Conservation (phyloP, 1,140 invertebrate genomes). For the Orussus abietinus region DNA sequence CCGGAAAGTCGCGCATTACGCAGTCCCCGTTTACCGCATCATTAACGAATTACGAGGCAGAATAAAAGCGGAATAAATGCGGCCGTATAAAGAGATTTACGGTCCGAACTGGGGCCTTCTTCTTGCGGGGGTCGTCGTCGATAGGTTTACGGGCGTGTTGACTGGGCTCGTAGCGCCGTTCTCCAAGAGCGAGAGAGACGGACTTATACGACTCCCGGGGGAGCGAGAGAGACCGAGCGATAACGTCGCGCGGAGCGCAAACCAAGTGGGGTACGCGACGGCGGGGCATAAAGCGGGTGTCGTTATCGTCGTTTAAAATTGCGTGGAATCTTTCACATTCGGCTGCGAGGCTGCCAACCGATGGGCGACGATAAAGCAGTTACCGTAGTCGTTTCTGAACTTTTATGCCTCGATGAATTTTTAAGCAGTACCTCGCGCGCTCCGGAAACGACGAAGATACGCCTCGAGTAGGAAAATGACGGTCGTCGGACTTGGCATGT, state of each 20-base stretch:
- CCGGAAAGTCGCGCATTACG: conserved; percentile 8
- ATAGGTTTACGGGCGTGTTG: conserved; percentile 13
- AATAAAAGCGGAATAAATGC: conserved; percentile 15
- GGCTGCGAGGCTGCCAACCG: conserved; percentile 5
- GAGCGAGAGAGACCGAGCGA: too few relatives aligned
- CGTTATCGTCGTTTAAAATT: conserved; percentile 8
- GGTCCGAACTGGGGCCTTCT: conserved; percentile 9
- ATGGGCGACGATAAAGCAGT: conserved; percentile 11
- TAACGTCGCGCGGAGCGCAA: background rate
- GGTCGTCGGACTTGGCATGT: too few relatives aligned
- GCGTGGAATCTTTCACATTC: conserved; percentile 8
- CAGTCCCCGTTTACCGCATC: conserved; percentile 12
- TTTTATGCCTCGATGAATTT: too few relatives aligned
- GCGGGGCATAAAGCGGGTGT: background rate
- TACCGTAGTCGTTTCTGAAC: conserved; percentile 3
- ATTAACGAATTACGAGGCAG: conserved; percentile 17
- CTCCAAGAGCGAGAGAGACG: background rate
- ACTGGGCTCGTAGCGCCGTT: conserved; percentile 9
- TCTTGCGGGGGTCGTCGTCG: background rate
- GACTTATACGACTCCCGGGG: too few relatives aligned
- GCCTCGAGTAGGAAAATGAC: too few relatives aligned
- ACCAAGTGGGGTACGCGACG: background rate
- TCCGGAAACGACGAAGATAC: too few relatives aligned
- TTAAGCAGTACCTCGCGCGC: too few relatives aligned
- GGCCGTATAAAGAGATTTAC: conserved; percentile 15